These are phyloP conservation scores for Lichenostomus cassidix DNA, from an alignment of 2,113 vertebrate species.

Conservation along the genomic window DNA sequence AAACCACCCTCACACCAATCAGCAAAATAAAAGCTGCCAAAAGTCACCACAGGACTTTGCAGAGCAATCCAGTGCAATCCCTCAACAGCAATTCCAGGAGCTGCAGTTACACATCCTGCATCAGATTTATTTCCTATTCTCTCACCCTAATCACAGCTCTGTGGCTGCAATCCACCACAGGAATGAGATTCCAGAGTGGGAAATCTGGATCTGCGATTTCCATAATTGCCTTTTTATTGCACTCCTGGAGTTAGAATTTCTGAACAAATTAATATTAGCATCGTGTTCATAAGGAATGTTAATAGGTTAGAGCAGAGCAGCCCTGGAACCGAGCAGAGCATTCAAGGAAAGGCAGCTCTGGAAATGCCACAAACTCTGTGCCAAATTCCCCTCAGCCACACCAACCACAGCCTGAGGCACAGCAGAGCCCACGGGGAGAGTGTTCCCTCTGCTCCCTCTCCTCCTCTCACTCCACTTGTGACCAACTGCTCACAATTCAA, in stretches of 20 bases:
- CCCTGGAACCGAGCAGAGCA: neutral
- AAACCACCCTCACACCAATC: neutral
- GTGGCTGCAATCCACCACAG: neutral
- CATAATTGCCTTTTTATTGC: constrained; percentile 31
- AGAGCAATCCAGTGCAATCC: neutral
- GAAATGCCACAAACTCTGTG: neutral
- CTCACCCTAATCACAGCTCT: neutral
- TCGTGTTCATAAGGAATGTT: neutral
- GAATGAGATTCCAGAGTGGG: neutral
- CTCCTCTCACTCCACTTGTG: neutral
- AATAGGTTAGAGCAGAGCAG: neutral
- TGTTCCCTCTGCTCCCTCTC: rapidly evolving
- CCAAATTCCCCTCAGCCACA: neutral
- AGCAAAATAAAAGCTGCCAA: neutral
- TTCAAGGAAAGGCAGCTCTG: neutral
- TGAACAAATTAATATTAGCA: constrained; percentile 24
- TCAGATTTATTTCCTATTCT: neutral
- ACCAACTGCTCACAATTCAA: rapidly evolving
- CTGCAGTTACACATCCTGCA: neutral
- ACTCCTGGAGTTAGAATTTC: neutral
- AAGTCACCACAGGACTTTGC: neutral
- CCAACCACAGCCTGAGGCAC: neutral
- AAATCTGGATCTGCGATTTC: neutral
- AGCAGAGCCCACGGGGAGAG: neutral
- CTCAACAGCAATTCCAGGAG: neutral